These are phyloP conservation scores for Neopipo cinnamomea DNA, from an alignment of 2,113 vertebrate species.

Conservation along the genomic window DNA sequence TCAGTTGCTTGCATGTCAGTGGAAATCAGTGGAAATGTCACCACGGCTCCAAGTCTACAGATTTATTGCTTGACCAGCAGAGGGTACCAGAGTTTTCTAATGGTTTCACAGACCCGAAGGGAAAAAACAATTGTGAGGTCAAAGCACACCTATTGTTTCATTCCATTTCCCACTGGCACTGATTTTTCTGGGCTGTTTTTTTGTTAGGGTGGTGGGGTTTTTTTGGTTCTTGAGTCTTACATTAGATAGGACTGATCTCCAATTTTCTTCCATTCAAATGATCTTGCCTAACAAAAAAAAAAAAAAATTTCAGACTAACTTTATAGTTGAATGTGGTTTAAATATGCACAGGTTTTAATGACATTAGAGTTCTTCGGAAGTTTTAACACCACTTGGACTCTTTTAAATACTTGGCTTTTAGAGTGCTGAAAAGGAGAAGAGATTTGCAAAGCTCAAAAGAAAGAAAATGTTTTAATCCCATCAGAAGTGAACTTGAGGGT, in stretches of 20 bases:
- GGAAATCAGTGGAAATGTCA: not conserved
- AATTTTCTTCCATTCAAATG: not conserved
- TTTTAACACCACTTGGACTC: not conserved
- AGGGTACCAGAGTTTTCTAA: constrained; percentile 73
- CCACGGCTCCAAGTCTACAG: not conserved
- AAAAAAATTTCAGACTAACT: not conserved
- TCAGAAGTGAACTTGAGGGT: not conserved
- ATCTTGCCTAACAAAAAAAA: not conserved
- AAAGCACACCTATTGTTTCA: not conserved
- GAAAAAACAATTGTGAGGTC: not conserved
- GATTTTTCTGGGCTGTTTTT: not conserved
- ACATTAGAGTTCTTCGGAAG: not conserved
- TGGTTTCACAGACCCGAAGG: not conserved
- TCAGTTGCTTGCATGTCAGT: not conserved
- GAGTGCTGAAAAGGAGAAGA: not conserved
- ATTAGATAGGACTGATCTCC: not conserved
- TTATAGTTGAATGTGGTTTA: not conserved
- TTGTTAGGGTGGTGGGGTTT: not conserved
- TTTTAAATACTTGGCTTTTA: not conserved
- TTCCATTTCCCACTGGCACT: not conserved
- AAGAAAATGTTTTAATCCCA: not conserved
- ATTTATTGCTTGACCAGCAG: constrained; percentile 66
- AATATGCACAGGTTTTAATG: not conserved
- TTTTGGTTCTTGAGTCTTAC: not conserved
- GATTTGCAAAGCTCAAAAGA: not conserved